Evolutionary conservation across 1,140 invertebrate genomes (phyloP).

Genomic region (Hypsibius dujardini): DNA sequence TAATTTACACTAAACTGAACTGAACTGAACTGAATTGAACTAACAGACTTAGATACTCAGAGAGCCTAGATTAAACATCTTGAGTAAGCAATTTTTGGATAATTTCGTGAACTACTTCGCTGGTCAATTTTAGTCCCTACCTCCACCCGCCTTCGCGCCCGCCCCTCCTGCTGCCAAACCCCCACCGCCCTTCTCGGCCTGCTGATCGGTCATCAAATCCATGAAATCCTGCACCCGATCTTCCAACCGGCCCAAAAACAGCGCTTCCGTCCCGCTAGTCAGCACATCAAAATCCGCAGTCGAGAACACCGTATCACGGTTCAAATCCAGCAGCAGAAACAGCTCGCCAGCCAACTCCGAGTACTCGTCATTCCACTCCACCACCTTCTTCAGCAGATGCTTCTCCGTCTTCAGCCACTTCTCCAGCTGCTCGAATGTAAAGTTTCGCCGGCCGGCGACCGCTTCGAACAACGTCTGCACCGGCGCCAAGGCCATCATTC

Average conservation of each 20-base stretch:
- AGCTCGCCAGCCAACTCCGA: background rate
- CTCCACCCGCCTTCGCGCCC: too few species aligned
- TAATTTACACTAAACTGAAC: too few species aligned
- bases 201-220: background rate
- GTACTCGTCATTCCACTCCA: constrained; percentile 5
- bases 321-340: constrained; percentile 9
- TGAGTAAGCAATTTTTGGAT: too few species aligned
- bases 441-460: background rate
- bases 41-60: too few species aligned
- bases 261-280: background rate
- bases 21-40: too few species aligned
- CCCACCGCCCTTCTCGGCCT: background rate
- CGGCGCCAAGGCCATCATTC: background rate
- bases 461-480: background rate
- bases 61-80: too few species aligned
- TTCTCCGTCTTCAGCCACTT: background rate
- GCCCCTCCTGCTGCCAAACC: background rate
- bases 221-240: constrained; percentile 6
- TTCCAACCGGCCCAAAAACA: background rate
- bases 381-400: background rate
- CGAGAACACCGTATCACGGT: constrained; percentile 1
- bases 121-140: too few species aligned
- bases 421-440: background rate
- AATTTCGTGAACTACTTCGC: too few species aligned
- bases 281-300: background rate